Evolutionary conservation across 2,888 invertebrate species (phyloP), one percentile per base, ranked within the genome.

Genomic region (Dasypogon diadema): DNA sequence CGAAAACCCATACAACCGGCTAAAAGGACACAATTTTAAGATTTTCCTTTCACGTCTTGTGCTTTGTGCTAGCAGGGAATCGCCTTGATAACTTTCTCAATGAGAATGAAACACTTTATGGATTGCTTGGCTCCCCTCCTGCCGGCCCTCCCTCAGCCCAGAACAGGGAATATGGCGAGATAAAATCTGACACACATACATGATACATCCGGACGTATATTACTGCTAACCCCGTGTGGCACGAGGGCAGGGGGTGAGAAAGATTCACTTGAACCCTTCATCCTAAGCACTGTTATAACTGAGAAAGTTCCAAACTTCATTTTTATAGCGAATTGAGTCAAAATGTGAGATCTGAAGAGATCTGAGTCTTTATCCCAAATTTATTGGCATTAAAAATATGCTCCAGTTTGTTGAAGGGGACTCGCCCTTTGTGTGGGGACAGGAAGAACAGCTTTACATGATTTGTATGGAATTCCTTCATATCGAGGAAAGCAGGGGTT

Each of bases 261-360:
- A n/a, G n/a, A 18, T 42, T 51, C 14, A 1, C n/a, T 16, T 51
- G 51, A 51, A 51, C 21, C 51, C 51, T 21, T 51, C 51, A 16
- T 51, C 51, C 8, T 16, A 8, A 51, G 14, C 16, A 8, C 18
- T 51, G 51, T 51, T 51, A 51, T 51, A 18, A 51, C 51, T 51
- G 51, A 16, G 21, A 3, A 51, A 51, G 51, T 51, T 51, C 51
- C 18, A 42, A 65, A 65, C 65, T 65, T 14, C 24, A 65, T 65
- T 65, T 65, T 65, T 65, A 65, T 65, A 48, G 65, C 65, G 37
- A 65, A 65, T 42, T 65, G 65, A 65, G 22, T 65, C 65, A 65
- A 42, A 65, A 65, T 65, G 48, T 65, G 65, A 65, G 65, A 42
- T 22, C 37, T 46, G 48, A 65, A n/a, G 12, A 65, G 46, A 46